Conservation (phyloP, 64 coral and sea anemone species). For the Montipora efflorescens region DNA sequence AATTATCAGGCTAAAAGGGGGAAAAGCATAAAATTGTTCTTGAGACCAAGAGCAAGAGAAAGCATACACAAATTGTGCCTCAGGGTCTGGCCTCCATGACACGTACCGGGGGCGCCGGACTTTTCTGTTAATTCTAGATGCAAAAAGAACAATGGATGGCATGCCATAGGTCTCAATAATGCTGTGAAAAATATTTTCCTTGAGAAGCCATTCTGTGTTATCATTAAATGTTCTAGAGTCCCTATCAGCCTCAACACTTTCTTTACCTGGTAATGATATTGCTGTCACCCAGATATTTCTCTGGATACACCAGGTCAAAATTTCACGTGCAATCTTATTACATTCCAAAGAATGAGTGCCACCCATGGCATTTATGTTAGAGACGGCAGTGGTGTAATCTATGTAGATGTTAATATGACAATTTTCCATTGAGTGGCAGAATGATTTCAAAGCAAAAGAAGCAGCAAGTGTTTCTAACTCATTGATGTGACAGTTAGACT, state of each 20-base stretch:
- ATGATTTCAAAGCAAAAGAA: slow-evolving; percentile 9
- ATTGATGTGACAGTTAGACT: slow-evolving; percentile 6
- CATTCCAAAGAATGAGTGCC: background rate
- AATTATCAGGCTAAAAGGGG: too few species aligned
- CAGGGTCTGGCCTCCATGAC: too few species aligned
- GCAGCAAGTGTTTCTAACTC: slow-evolving; percentile 1
- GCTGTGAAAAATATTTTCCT: background rate
- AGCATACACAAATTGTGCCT: too few species aligned
- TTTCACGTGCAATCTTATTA: background rate
- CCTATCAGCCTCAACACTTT: slow-evolving; percentile 25
- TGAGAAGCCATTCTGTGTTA: slow-evolving; percentile 40
- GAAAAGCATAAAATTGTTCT: too few species aligned
- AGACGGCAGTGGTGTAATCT: slow-evolving; percentile 18
- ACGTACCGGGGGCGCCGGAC: too few species aligned
- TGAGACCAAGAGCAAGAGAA: too few species aligned
- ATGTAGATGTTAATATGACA: background rate
- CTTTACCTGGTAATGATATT: slow-evolving; percentile 9
- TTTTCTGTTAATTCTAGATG: background rate
- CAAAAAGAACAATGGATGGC: slow-evolving; percentile 14
- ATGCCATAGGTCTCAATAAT: slow-evolving; percentile 18
- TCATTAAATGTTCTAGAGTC: background rate
- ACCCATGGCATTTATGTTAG: slow-evolving; percentile 8
- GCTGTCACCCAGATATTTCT: background rate
- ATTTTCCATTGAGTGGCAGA: background rate
- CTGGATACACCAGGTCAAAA: background rate